Evolutionary conservation across 2,888 invertebrate species (phyloP).

Genomic region (Ceriagrion tenellum): DNA sequence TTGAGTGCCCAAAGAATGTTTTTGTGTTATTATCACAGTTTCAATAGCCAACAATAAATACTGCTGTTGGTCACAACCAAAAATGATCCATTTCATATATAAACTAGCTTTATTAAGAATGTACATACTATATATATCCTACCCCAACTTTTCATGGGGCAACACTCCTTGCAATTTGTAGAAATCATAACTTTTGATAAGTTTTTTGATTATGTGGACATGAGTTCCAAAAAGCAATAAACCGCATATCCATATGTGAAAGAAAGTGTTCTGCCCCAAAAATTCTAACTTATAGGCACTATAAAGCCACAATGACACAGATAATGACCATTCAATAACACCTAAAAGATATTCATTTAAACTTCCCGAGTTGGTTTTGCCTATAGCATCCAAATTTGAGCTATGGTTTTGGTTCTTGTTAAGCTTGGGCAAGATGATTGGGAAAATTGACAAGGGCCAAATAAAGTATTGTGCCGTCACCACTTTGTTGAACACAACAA

Average conservation of each 20-base stretch:
- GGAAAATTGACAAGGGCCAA: conserved; percentile 95
- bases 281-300: conserved; percentile 97
- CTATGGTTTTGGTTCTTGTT: conserved; percentile 77
- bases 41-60: too few species aligned
- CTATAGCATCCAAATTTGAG: neutral
- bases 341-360: conserved; percentile 77
- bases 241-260: conserved; percentile 91
- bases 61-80: too few species aligned
- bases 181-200: conserved; percentile 78
- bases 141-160: neutral
- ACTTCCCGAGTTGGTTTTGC: neutral
- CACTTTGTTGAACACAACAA: conserved; percentile 97
- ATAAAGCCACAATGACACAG: conserved; percentile 92
- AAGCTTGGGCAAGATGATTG: conserved; percentile 88
- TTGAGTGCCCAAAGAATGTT: too few species aligned
- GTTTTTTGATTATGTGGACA: conserved; percentile 83
- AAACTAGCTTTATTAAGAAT: too few species aligned
- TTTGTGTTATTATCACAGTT: too few species aligned
- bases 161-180: neutral
- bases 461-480: conserved; percentile 98
- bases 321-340: conserved; percentile 82
- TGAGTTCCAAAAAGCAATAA: conserved; percentile 92
- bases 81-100: too few species aligned
- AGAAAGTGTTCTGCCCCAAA: conserved; percentile 88
- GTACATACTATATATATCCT: too few species aligned